A percentile compares a stretch with the other conserved stretches of the same genome.
Evolutionary conservation across 2,888 invertebrate species (phyloP).

Genomic region (Plebejus melissa): DNA sequence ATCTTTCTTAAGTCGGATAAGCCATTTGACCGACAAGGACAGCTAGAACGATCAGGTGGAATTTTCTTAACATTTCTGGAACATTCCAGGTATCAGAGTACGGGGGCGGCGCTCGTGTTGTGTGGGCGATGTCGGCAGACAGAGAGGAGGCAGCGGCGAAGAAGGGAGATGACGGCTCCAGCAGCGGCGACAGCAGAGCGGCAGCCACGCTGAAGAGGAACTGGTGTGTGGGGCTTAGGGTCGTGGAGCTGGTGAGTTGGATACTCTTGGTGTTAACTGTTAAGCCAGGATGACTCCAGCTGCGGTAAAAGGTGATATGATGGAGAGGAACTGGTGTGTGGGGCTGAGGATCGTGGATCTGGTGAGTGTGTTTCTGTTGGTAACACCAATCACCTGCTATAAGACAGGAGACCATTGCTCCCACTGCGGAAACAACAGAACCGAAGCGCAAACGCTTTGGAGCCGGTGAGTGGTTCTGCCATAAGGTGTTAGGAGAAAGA

Average conservation of each 20-base stretch:
- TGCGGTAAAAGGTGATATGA: constrained; percentile 55
- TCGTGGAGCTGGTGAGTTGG: constrained; percentile 80
- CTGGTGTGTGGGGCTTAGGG: constrained; percentile 80
- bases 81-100: constrained; percentile 64
- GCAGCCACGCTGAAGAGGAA: constrained; percentile 66
- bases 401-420: neutral
- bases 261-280: neutral
- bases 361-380: constrained; percentile 63
- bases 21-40: too few relatives aligned
- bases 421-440: neutral
- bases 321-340: constrained; percentile 78
- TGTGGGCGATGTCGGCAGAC: constrained; percentile 82
- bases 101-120: constrained; percentile 74
- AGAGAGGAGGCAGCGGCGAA: constrained; percentile 76
- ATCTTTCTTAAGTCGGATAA: too few relatives aligned
- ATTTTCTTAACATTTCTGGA: constrained; percentile 32
- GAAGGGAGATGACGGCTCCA: constrained; percentile 68
- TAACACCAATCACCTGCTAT: neutral
- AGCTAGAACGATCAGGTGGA: too few relatives aligned
- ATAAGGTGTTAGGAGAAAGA: constrained; percentile 55
- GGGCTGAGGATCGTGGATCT: constrained; percentile 80
- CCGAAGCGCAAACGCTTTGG: neutral
- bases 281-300: constrained; percentile 66
- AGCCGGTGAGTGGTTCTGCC: neutral
- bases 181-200: constrained; percentile 59